These are phyloP conservation scores for Phaetusa simplex DNA, from an alignment of 2,113 vertebrate species.

Conservation along the genomic window DNA sequence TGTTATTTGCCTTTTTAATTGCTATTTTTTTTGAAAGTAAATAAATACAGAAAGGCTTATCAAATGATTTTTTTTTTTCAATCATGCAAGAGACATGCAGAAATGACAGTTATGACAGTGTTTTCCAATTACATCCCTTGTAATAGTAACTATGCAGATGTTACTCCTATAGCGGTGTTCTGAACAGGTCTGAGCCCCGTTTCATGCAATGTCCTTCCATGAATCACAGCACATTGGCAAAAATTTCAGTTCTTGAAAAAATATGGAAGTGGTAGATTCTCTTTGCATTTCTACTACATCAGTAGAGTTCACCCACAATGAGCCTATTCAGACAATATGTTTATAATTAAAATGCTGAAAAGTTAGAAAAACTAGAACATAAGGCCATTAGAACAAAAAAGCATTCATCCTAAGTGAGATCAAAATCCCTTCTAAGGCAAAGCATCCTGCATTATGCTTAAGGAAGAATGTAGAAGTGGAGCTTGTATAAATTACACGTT, in stretches of 20 bases:
- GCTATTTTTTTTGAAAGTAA: not conserved
- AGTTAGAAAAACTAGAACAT: not conserved
- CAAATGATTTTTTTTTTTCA: accelerated
- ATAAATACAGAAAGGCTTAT: not conserved
- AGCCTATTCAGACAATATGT: not conserved
- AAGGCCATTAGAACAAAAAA: not conserved
- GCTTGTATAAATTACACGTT: not conserved
- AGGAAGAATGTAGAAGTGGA: not conserved
- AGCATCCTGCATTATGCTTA: not conserved
- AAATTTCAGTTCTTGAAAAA: not conserved
- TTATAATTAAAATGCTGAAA: not conserved
- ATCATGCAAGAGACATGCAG: not conserved
- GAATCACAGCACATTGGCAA: not conserved
- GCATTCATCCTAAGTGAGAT: not conserved
- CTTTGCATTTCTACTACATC: not conserved
- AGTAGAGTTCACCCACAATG: not conserved
- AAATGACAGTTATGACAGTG: not conserved
- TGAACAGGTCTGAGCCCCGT: not conserved
- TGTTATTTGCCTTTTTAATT: not conserved
- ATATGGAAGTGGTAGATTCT: not conserved
- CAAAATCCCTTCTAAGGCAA: not conserved
- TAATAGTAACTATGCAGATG: not conserved
- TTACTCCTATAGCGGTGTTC: not conserved
- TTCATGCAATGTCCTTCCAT: not conserved
- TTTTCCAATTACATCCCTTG: not conserved